Percentiles rank a stretch among this genome's conserved stretches.
Evolutionary conservation across 2,888 invertebrate species (phyloP).

Genomic region (Platycheirus rosarum): DNA sequence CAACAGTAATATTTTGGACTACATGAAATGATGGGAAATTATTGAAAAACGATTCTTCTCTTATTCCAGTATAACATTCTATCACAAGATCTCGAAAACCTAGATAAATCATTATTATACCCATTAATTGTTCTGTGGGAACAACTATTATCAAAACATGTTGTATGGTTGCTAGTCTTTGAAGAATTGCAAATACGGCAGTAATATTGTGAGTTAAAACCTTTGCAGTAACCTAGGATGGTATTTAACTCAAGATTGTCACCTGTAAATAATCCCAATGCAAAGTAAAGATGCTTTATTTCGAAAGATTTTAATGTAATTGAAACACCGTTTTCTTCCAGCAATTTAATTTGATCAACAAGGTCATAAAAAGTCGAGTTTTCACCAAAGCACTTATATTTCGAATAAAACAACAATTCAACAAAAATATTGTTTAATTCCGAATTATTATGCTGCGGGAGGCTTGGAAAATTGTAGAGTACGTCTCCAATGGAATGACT

Average conservation of each 20-base stretch:
- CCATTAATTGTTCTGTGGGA: neutral
- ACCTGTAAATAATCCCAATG: conserved; percentile 14
- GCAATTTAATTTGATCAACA: conserved; percentile 8
- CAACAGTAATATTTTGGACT: neutral
- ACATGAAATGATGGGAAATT: neutral
- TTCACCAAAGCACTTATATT: conserved; percentile 17
- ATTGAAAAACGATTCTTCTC: neutral
- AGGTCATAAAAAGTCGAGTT: conserved; percentile 18
- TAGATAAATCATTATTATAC: neutral
- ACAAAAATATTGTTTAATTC: conserved; percentile 36
- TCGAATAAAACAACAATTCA: conserved; percentile 33
- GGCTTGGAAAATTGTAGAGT: conserved; percentile 26
- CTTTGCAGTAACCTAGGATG: conserved; percentile 12
- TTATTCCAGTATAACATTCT: neutral
- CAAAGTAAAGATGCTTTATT: conserved; percentile 12
- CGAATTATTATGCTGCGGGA: conserved; percentile 18
- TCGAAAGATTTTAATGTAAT: conserved; percentile 5
- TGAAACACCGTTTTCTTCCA: conserved; percentile 16
- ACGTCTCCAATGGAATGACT: conserved; percentile 20
- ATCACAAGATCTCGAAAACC: neutral
- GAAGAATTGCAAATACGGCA: neutral
- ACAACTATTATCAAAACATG: neutral
- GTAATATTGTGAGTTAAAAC: conserved; percentile 16
- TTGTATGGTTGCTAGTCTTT: neutral
- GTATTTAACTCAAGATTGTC: conserved; percentile 25